Conservation (phyloP, 2,113 vertebrate species). For the Salvelinus namaycush region DNA sequence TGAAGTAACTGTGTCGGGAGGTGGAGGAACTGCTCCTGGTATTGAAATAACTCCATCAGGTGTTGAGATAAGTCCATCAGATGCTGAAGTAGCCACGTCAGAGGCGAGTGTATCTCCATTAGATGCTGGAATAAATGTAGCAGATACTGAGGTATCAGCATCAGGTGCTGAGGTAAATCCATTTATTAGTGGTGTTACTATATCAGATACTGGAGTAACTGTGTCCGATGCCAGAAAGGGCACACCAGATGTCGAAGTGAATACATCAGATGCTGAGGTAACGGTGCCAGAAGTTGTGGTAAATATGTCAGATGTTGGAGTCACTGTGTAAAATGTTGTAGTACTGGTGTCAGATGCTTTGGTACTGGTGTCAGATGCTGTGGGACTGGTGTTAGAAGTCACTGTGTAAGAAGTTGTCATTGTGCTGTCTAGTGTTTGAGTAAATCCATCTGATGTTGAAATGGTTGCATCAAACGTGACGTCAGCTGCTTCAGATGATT, state of each 20-base stretch:
- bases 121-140: too few relatives aligned
- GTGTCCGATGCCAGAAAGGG: background rate
- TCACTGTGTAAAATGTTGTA: too few relatives aligned
- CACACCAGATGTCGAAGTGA: background rate
- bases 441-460: slow-evolving; percentile 2
- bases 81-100: background rate
- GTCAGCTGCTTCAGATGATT: slow-evolving; percentile 3
- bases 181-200: background rate
- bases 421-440: background rate
- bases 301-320: too few relatives aligned
- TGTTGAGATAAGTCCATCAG: background rate
- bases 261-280: slow-evolving; percentile 3
- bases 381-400: background rate
- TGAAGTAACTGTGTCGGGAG: background rate
- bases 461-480: background rate
- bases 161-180: too few relatives aligned
- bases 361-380: background rate
- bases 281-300: too few relatives aligned
- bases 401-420: background rate
- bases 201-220: slow-evolving; percentile 1
- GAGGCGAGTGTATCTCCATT: too few relatives aligned
- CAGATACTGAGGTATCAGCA: too few relatives aligned
- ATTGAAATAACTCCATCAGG: background rate
- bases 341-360: too few relatives aligned
- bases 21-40: background rate